phyloP scores from a whole-genome alignment of 1,140 invertebrate species.

The Laodelphax striatellus region DNA sequence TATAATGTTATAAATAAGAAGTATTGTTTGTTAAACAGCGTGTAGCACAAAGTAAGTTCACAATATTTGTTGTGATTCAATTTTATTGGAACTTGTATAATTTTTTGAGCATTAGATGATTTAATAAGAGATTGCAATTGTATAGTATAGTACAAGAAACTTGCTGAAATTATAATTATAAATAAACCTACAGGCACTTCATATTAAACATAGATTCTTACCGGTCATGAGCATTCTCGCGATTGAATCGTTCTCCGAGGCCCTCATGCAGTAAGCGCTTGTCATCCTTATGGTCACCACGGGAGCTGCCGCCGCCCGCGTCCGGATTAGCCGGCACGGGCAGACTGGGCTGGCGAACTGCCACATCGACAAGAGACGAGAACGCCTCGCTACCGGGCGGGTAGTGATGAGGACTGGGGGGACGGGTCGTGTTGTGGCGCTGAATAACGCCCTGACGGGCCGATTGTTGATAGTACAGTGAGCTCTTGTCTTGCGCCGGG shows the following conservation, averaged over 20 bases:
- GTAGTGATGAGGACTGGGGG: slow-evolving; percentile 34
- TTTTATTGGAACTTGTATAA: too few relatives aligned
- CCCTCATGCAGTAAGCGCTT: slow-evolving; percentile 38
- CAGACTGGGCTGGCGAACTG: slow-evolving; percentile 68
- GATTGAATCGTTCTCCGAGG: slow-evolving; percentile 31
- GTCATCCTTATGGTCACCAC: slow-evolving; percentile 19
- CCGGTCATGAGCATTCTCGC: slow-evolving; percentile 24
- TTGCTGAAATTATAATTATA: too few relatives aligned
- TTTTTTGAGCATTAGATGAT: too few relatives aligned
- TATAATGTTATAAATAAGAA: too few relatives aligned
- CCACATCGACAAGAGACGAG: slow-evolving; percentile 73
- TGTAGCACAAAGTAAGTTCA: too few relatives aligned
- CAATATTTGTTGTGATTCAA: too few relatives aligned
- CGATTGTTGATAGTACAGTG: slow-evolving; percentile 24
- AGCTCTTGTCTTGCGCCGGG: background rate
- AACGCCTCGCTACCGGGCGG: slow-evolving; percentile 68
- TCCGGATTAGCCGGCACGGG: slow-evolving; percentile 49
- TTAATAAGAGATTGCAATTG: too few relatives aligned
- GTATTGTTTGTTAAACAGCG: too few relatives aligned
- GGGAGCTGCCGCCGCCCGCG: too few relatives aligned
- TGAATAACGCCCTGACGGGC: slow-evolving; percentile 53
- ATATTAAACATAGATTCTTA: too few relatives aligned
- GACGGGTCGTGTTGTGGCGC: slow-evolving; percentile 43
- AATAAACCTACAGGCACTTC: too few relatives aligned
- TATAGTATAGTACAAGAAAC: too few relatives aligned